Percentiles rank a stretch among this genome's conserved stretches.
Conservation (phyloP, 1,140 invertebrate species). For the Callitettix versicolor region DNA sequence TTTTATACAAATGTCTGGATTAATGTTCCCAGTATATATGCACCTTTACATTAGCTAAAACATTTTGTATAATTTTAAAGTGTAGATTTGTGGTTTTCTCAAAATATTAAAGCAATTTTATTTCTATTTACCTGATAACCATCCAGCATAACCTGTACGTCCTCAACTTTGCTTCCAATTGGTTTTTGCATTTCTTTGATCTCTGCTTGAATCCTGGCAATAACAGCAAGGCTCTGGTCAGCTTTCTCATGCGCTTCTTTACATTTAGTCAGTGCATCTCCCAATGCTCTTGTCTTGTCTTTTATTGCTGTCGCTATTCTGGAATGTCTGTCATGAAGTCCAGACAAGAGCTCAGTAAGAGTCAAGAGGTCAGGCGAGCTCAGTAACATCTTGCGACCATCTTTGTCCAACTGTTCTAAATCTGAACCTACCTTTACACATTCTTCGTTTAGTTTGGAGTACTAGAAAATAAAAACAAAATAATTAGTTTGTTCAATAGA, state of each 20-base stretch:
- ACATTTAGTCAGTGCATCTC: constrained; percentile 64
- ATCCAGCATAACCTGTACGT: constrained; percentile 64
- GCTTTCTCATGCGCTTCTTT: constrained; percentile 65
- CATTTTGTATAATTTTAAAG: too few species aligned
- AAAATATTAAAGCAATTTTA: too few species aligned
- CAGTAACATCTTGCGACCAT: constrained; percentile 71
- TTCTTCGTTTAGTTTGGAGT: constrained; percentile 66
- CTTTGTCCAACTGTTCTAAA: constrained; percentile 61
- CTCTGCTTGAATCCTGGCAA: constrained; percentile 69
- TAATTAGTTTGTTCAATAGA: too few species aligned
- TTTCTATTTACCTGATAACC: constrained; percentile 53
- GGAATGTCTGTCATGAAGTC: constrained; percentile 62
- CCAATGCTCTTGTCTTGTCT: constrained; percentile 52
- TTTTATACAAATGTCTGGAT: too few species aligned
- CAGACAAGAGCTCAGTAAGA: constrained; percentile 64
- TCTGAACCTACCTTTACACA: constrained; percentile 54
- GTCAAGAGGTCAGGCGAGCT: constrained; percentile 74
- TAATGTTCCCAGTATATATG: too few species aligned
- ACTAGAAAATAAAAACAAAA: constrained; percentile 35
- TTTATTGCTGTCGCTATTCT: constrained; percentile 61
- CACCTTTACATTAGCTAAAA: too few species aligned
- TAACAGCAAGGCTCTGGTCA: constrained; percentile 65
- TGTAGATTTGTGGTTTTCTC: too few species aligned
- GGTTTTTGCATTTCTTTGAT: constrained; percentile 73
- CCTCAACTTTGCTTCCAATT: constrained; percentile 72